Evolutionary conservation across 2,888 invertebrate genomes (phyloP).

Genomic region (Ophion slaviceki): DNA sequence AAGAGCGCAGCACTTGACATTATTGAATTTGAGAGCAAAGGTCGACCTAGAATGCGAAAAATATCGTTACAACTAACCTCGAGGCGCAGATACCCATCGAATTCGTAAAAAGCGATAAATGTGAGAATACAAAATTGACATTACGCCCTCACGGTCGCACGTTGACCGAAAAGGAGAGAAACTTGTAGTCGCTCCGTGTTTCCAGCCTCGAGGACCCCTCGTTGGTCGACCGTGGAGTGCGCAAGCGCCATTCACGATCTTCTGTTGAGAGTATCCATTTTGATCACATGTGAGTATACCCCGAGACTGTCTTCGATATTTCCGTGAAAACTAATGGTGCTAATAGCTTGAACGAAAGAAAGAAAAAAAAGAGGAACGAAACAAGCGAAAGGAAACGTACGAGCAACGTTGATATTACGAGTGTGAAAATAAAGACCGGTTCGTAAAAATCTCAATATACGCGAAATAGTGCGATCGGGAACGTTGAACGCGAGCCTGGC

Average conservation of each 20-base stretch:
- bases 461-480: conserved; percentile 40
- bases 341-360: conserved; percentile 68
- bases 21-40: not conserved
- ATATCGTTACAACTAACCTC: not conserved
- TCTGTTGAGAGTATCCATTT: conserved; percentile 94
- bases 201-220: conserved; percentile 78
- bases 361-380: conserved; percentile 45
- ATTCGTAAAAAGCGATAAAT: not conserved
- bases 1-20: not conserved
- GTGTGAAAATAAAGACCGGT: conserved; percentile 69
- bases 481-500: conserved; percentile 10
- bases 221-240: conserved; percentile 85
- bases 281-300: conserved; percentile 94
- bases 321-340: conserved; percentile 77
- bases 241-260: conserved; percentile 89
- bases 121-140: conserved; percentile 7
- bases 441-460: conserved; percentile 56
- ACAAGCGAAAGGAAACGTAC: not conserved
- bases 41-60: not conserved
- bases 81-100: not conserved
- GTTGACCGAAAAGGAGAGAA: conserved; percentile 59
- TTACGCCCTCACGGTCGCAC: conserved; percentile 33
- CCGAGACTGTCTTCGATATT: conserved; percentile 78
- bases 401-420: conserved; percentile 66
- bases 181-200: conserved; percentile 74